Evolutionary conservation across 2,888 invertebrate species (phyloP).

Genomic region (Ornithoptera alexandrae): DNA sequence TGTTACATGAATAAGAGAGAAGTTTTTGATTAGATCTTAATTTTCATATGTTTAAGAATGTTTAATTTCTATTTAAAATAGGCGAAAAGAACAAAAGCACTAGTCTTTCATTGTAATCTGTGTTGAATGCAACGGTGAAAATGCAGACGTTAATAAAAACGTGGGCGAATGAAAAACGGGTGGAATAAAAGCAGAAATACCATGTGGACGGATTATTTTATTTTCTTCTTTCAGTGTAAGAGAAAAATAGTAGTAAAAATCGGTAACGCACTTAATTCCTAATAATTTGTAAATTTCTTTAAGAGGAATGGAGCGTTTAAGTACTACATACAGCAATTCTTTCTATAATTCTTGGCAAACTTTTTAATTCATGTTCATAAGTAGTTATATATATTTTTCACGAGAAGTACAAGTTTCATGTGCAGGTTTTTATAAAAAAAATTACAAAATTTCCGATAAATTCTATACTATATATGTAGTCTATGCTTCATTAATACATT

Average conservation of each 20-base stretch:
- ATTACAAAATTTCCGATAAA: no score
- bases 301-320: no score
- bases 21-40: background rate
- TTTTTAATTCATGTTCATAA: no score
- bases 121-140: constrained; percentile 8
- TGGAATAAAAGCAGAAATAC: constrained; percentile 1
- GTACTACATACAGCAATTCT: no score
- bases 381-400: no score
- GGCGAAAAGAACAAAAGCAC: constrained; percentile 12
- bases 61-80: background rate
- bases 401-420: no score
- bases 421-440: no score
- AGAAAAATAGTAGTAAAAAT: background rate
- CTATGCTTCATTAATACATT: no score
- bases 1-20: background rate
- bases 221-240: background rate
- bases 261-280: no score
- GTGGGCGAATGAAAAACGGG: constrained; percentile 7
- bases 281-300: no score
- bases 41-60: background rate
- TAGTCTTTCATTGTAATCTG: constrained; percentile 12
- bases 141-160: constrained; percentile 9
- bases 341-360: no score
- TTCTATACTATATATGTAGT: no score
- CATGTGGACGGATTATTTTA: background rate